Evolutionary conservation across 2,113 vertebrate species (phyloP).

Genomic region (Hippocampus mohnikei): DNA sequence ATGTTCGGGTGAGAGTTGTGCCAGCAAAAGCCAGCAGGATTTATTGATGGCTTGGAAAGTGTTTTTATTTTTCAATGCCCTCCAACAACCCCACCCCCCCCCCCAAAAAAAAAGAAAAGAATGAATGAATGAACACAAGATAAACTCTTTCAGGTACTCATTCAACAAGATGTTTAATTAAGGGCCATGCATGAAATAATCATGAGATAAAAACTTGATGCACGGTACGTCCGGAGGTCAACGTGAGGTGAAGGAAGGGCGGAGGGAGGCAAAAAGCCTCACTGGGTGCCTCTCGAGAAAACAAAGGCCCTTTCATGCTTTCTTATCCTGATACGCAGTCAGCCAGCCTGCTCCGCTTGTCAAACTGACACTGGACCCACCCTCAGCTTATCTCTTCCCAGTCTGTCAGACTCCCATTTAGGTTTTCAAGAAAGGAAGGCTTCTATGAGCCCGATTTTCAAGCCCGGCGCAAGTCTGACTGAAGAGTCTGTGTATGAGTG

Average conservation of each 20-base stretch:
- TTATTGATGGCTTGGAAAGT: background rate
- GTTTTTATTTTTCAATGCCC: background rate
- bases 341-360: constrained; percentile 25
- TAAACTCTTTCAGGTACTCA: background rate
- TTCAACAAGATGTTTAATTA: background rate
- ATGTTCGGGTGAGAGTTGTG: background rate
- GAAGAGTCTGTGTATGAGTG: no score
- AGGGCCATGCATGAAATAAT: no score
- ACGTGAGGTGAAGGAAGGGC: background rate
- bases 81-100: no score
- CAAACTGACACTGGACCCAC: constrained; percentile 47
- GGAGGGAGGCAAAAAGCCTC: constrained; percentile 21
- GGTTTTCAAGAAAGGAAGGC: background rate
- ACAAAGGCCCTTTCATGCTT: constrained; percentile 51
- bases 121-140: no score
- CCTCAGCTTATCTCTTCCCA: constrained; percentile 46
- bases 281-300: constrained; percentile 19
- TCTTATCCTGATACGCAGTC: constrained; percentile 23
- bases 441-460: no score
- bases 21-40: background rate
- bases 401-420: constrained; percentile 28
- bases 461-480: no score
- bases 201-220: constrained; percentile 4
- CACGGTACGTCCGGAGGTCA: constrained; percentile 11
- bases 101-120: background rate